phyloP scores from a whole-genome alignment of 2,797 vertebrate genomes.

The Pantherophis alleghaniensis region DNA sequence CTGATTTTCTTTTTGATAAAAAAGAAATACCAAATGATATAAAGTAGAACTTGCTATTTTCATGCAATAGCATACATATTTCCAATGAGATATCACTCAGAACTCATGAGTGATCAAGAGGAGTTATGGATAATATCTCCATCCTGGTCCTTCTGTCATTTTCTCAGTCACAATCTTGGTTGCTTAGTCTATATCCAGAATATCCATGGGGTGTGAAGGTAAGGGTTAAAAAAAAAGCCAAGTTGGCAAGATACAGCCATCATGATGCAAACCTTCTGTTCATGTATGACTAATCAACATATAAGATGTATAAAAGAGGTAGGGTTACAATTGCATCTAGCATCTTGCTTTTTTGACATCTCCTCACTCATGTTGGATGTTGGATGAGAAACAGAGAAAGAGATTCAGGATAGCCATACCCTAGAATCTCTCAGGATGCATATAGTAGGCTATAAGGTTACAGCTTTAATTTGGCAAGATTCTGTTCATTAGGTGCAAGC shows the following conservation, averaged over 20 bases:
- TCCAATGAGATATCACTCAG: not conserved
- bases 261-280: not conserved
- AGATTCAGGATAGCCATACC: not conserved
- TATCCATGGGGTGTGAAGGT: not conserved
- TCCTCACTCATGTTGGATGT: not conserved
- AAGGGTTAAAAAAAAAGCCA: not conserved
- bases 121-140: not conserved
- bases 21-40: not conserved
- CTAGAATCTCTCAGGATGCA: not conserved
- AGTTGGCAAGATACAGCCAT: not conserved
- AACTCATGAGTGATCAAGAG: not conserved
- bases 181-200: not conserved
- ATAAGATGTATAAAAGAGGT: not conserved
- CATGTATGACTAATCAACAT: not conserved
- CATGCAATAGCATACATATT: not conserved
- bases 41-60: not conserved
- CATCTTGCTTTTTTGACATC: not conserved
- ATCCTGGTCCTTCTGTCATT: not conserved
- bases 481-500: not conserved
- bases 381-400: not conserved
- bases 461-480: not conserved
- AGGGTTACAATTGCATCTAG: not conserved
- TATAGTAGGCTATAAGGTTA: not conserved
- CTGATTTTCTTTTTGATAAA: not conserved
- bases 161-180: not conserved